Conservation (phyloP, 1,140 invertebrate genomes). For the Drosophila equinoxialis region DNA sequence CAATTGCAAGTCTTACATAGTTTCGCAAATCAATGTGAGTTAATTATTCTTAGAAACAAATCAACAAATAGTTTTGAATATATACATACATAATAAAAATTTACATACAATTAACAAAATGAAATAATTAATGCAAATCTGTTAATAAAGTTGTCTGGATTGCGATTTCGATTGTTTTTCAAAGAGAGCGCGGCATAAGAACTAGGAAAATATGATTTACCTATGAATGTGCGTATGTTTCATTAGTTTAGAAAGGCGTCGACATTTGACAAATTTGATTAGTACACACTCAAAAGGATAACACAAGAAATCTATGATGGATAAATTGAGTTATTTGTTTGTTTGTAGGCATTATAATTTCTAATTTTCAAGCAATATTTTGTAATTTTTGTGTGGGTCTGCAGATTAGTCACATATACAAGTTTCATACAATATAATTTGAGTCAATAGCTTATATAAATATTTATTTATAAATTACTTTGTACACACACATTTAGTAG, state of each 20-base stretch:
- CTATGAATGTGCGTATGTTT: not conserved
- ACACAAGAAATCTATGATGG: not conserved
- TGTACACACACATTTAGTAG: conserved; percentile 50
- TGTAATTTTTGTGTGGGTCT: conserved; percentile 10
- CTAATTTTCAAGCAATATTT: conserved; percentile 13
- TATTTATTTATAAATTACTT: conserved; percentile 30
- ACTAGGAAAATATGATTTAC: conserved; percentile 54
- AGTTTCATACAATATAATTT: conserved; percentile 28
- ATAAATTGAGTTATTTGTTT: conserved; percentile 11
- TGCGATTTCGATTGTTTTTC: conserved; percentile 44
- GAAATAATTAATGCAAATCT: not conserved
- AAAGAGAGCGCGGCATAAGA: conserved; percentile 35
- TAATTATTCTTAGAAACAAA: conserved; percentile 38
- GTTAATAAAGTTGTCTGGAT: conserved; percentile 55
- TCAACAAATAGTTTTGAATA: conserved; percentile 31
- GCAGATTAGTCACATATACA: conserved; percentile 30
- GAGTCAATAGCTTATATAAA: conserved; percentile 39
- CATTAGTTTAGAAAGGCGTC: too few species aligned
- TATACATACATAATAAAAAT: conserved; percentile 51
- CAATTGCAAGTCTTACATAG: conserved; percentile 72
- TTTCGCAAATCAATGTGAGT: conserved; percentile 59
- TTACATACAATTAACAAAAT: conserved; percentile 20
- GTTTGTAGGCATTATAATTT: conserved; percentile 3
- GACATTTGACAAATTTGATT: not conserved
- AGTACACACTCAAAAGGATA: not conserved